phyloP scores from a whole-genome alignment of 2,888 invertebrate genomes.

The Cephus nigrinus region DNA sequence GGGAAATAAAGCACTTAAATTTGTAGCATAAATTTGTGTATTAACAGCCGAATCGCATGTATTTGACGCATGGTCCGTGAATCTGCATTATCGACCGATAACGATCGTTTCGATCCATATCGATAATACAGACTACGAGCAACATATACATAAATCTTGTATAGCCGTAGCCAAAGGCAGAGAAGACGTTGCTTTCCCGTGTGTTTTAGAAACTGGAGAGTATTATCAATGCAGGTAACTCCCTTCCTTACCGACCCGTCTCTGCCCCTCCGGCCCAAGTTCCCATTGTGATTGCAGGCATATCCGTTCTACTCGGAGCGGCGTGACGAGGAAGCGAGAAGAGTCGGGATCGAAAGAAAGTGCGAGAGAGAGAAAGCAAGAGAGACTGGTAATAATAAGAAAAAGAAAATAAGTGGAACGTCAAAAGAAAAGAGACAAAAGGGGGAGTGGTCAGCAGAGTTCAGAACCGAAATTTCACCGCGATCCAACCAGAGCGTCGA shows the following conservation, averaged over 20 bases:
- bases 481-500: background rate
- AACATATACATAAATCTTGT: background rate
- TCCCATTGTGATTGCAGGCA: constrained; percentile 17
- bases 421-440: background rate
- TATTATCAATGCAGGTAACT: constrained; percentile 15
- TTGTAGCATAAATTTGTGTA: too few species aligned
- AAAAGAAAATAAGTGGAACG: background rate
- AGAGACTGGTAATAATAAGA: background rate
- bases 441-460: background rate
- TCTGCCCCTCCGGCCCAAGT: background rate
- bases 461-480: constrained; percentile 1
- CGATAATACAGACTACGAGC: too few species aligned
- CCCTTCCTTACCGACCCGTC: background rate
- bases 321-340: constrained; percentile 12
- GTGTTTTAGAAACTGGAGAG: constrained; percentile 28
- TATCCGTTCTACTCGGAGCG: constrained; percentile 17
- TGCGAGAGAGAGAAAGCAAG: constrained; percentile 1
- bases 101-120: background rate
- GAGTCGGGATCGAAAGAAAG: constrained; percentile 24
- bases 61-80: background rate
- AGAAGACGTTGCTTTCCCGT: background rate
- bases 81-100: background rate
- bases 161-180: background rate
- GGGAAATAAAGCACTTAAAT: too few species aligned
- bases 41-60: too few species aligned